phyloP scores from a whole-genome alignment of 2,888 invertebrate genomes.

The Idaea biselata region DNA sequence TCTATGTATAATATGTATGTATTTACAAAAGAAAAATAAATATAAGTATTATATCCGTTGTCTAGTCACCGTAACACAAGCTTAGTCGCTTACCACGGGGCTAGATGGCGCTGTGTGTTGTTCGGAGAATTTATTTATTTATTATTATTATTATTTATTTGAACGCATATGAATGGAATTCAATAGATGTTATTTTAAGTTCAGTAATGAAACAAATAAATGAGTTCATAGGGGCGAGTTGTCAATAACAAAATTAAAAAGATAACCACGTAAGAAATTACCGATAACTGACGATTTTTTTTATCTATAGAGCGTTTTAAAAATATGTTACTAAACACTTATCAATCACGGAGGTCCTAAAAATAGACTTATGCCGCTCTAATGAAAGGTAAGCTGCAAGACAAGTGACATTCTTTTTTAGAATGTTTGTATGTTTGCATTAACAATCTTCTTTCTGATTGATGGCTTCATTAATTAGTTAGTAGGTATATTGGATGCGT shows the following conservation, averaged over 20 bases:
- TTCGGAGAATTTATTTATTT: no score
- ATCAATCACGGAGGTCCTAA: neutral
- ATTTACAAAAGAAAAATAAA: no score
- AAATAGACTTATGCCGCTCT: neutral
- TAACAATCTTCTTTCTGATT: neutral
- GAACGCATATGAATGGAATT: neutral
- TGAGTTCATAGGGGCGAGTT: neutral
- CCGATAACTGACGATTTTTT: neutral
- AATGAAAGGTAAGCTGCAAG: neutral
- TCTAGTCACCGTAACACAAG: no score
- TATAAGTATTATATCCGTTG: no score
- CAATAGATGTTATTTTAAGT: neutral
- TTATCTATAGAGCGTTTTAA: neutral
- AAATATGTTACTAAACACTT: neutral
- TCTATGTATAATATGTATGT: no score
- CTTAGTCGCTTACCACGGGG: no score
- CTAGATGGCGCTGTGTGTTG: no score
- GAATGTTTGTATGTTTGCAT: neutral
- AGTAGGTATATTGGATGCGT: neutral
- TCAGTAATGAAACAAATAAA: neutral
- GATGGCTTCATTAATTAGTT: neutral
- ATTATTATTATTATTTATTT: no score
- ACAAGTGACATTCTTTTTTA: neutral
- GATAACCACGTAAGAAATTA: neutral
- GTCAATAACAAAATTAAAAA: neutral